Conservation (phyloP, 2,797 vertebrate species). For the Iguana delicatissima region DNA sequence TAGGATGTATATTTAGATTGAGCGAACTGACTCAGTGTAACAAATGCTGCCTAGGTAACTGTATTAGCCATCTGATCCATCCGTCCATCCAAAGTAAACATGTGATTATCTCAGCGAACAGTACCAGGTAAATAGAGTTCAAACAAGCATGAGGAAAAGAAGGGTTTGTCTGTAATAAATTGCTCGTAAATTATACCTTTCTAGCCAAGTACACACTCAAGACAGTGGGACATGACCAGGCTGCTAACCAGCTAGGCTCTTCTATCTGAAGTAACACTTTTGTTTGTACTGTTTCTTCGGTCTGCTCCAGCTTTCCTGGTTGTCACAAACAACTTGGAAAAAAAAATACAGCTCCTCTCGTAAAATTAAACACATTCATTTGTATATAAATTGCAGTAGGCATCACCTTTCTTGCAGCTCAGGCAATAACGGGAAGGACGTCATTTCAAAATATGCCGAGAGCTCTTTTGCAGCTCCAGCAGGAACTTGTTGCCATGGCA, state of each 20-base stretch:
- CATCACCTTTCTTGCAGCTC: slow-evolving; percentile 53
- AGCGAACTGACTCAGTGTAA: neutral
- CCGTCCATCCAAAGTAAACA: slow-evolving; percentile 2
- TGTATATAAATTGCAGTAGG: slow-evolving; percentile 69
- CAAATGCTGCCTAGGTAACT: neutral
- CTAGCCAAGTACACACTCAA: neutral
- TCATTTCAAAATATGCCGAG: slow-evolving; percentile 47
- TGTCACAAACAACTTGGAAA: slow-evolving; percentile 51
- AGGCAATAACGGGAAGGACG: slow-evolving; percentile 66
- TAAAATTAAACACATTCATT: slow-evolving; percentile 59
- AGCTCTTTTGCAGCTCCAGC: slow-evolving; percentile 46
- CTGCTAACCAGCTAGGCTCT: neutral
- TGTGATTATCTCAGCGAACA: neutral
- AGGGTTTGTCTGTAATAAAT: slow-evolving; percentile 11
- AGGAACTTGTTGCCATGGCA: slow-evolving; percentile 66
- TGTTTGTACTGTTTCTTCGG: neutral
- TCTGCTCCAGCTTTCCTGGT: slow-evolving; percentile 17
- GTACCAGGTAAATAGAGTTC: slow-evolving; percentile 7
- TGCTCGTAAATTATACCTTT: neutral
- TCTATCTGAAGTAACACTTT: neutral
- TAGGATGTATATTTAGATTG: neutral
- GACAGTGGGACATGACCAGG: neutral
- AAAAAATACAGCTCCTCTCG: slow-evolving; percentile 67
- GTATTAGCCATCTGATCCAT: neutral
- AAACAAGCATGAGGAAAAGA: slow-evolving; percentile 5